A percentile compares a stretch with the other conserved stretches of the same genome.
phyloP scores from a whole-genome alignment of 2,797 vertebrate species.

The Ambastaia sidthimunki region DNA sequence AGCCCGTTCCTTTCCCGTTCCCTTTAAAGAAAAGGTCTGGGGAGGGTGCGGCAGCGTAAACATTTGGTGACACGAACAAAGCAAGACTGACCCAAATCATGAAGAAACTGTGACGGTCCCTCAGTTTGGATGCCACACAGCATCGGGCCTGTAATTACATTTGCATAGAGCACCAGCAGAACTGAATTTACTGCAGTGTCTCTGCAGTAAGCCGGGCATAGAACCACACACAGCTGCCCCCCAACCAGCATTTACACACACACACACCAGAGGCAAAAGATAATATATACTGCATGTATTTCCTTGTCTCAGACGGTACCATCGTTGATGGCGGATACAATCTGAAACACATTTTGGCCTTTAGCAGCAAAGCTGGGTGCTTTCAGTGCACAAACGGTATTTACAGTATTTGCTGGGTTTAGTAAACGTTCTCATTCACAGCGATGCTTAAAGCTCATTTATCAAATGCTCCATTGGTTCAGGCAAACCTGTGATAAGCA shows the following conservation, averaged over 20 bases:
- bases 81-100: constrained; percentile 50
- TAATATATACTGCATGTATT: constrained; percentile 52
- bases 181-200: constrained; percentile 73
- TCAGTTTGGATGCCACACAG: constrained; percentile 44
- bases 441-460: constrained; percentile 65
- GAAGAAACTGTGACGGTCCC: constrained; percentile 47
- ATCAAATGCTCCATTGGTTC: constrained; percentile 60
- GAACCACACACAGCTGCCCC: constrained; percentile 18
- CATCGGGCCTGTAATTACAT: constrained; percentile 65
- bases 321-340: constrained; percentile 67
- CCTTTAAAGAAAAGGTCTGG: neutral
- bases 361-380: constrained; percentile 65
- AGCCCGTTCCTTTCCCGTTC: constrained; percentile 62
- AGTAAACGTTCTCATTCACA: constrained; percentile 47
- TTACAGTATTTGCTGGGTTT: constrained; percentile 69
- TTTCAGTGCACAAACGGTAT: constrained; percentile 66
- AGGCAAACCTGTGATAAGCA: constrained; percentile 54
- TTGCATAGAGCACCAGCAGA: constrained; percentile 64
- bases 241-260: constrained; percentile 41
- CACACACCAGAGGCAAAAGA: constrained; percentile 50
- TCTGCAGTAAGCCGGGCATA: constrained; percentile 65
- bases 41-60: constrained; percentile 43
- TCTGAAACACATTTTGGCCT: constrained; percentile 61
- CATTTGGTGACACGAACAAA: constrained; percentile 52
- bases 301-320: constrained; percentile 66